Base-by-base conservation (phyloP, 2,113 vertebrate genomes). In the Cebus imitator region DNA sequence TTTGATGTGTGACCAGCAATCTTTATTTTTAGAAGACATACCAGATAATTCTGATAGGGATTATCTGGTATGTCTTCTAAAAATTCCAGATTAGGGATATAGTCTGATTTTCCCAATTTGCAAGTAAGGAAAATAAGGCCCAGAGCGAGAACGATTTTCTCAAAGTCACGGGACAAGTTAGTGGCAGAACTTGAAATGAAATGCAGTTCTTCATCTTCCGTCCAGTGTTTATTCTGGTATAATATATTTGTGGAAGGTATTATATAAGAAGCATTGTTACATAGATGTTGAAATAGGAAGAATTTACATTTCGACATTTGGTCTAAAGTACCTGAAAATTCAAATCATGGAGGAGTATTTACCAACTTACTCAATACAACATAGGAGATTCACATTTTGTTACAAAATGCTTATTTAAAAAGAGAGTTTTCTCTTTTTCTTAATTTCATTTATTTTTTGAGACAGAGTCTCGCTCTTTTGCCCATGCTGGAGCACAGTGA, bases 1-100 rank as follows among this genome's bases (percentile, higher is more conserved):
- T 66, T 78, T 85, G 66, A 81, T n/a, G 18, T 79, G 4, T 35
- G 40, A 61, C 72, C 32, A 61, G 52, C 68, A 73, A 37, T 82
- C 58, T 90, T 95, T 93, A 82, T 57, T 70, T 92, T 81, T 83
- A 85, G 50, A 95, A 90, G 27, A 97, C 27, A 70, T 27, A 37
- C 40, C 32, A 84, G 48, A 30, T 90, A 87, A 78, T 75, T 94
- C 58, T 96, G 58, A 89, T 85, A 83, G 16, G 16, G 16, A 17
- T 52, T 52, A 52, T 52, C 52, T 52, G 52, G 4, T 52, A 52
- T 52, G 16, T 17, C 52, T 52, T 52, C 52, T 52, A 18, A 52
- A 52, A 5, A 52, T 52, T 14, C 61, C 86, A 88, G 35, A 40
- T 88, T 68, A 45, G 25, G 32, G 18, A 73, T 79, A 43, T 86